Base-by-base conservation (phyloP, 1,140 invertebrate species). In the Coelopa frigida region DNA sequence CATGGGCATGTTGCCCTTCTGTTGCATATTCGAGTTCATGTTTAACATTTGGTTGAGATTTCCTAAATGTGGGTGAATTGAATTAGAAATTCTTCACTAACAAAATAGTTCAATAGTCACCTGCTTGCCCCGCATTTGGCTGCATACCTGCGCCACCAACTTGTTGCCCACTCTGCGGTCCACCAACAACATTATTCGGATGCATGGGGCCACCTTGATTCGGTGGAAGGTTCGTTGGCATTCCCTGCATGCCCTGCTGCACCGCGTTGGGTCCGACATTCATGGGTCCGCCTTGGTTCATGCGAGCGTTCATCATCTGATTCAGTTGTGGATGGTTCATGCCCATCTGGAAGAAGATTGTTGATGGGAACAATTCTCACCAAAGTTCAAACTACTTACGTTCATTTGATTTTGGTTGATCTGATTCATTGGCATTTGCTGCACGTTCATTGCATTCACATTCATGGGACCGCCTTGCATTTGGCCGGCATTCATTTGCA, bases 251-350 rank as follows among this genome's bases (percentile, higher is more conserved):
- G 5, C 54, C 56, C 35, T 55, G 54, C 14, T 52, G 47, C 41
- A 50, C 45, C 18, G 57, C 45, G n/a, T 57, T 52, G 5, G 49
- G 23, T 3, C 48, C 48, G 22, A 47, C 56, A 44, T 54, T 54
- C 48, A 57, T 59, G 1, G 53, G 50, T 5, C 51, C 54, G 24
- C 50, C 56, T 23, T 61, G 58, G 20, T 59, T 57, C 20, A 65
- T 52, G 0, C 66, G 54, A 14, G 46, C 46, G 29, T 52, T 54
- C 52, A 69, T 58, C 66, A 69, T 69, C 36, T 58, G 65, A 58
- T 59, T 69, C 49, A 69, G n/a, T 42, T 55, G 54, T 3, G 47
- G 37, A 31, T 52, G 51, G 14, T 50, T 48, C 39, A 52, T 61
- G 31, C 58, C 56, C 44, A 68, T 55, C 55, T 64, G 41, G 6